These are phyloP conservation scores for Synodontis membranacea DNA, from an alignment of 2,113 vertebrate species.

Conservation along the genomic window DNA sequence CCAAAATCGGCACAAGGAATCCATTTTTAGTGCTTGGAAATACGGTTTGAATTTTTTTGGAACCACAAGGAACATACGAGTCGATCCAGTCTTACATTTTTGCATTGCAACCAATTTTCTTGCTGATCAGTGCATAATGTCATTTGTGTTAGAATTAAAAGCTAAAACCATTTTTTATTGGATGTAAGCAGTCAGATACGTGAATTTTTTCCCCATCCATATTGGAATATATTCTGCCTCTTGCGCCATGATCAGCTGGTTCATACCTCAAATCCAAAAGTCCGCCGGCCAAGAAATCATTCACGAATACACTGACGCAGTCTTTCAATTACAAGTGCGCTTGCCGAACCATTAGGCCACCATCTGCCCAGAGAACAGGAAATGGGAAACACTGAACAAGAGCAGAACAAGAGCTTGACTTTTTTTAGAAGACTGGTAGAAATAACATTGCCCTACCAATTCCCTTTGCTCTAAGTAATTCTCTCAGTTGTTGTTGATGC, in stretches of 20 bases:
- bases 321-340: no score
- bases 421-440: background rate
- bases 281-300: background rate
- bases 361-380: background rate
- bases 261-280: background rate
- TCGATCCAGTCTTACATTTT: background rate
- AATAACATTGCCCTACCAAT: background rate
- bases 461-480: background rate
- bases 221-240: background rate
- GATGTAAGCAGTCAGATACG: background rate
- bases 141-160: background rate
- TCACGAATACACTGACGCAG: no score
- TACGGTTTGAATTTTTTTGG: background rate
- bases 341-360: no score
- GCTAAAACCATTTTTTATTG: background rate
- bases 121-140: background rate
- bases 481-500: background rate
- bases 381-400: background rate
- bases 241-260: background rate
- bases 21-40: background rate
- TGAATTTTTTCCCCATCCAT: background rate
- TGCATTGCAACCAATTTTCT: no score
- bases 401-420: rapidly evolving
- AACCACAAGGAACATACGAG: background rate
- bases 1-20: background rate